Conservation (phyloP, 2,113 vertebrate genomes). For the Eretmodus cyanostictus region DNA sequence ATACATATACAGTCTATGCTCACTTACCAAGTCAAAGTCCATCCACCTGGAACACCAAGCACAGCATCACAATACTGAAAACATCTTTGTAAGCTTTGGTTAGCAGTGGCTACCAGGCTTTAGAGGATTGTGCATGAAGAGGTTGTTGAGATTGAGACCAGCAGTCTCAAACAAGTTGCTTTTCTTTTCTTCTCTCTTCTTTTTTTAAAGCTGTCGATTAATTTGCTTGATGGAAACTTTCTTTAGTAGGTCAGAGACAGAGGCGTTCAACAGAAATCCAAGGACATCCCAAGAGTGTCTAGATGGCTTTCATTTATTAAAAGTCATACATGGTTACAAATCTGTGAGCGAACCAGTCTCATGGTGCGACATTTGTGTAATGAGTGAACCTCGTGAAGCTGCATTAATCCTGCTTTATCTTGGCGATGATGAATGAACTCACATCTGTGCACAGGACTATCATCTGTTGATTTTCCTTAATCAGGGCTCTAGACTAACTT, state of each 20-base stretch:
- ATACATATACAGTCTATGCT: neutral
- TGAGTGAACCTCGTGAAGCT: neutral
- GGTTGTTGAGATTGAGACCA: neutral
- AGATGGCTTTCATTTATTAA: neutral
- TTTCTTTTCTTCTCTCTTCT: neutral
- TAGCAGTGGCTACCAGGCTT: neutral
- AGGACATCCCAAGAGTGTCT: neutral
- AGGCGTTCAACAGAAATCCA: neutral
- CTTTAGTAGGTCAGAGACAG: neutral
- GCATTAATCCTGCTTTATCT: neutral
- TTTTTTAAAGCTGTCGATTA: neutral
- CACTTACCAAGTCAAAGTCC: neutral
- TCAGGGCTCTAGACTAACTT: neutral
- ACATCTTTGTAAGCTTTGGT: neutral
- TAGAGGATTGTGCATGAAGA: neutral
- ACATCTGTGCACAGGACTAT: neutral
- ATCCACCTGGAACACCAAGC: neutral
- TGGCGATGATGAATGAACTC: neutral
- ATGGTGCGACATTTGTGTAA: neutral
- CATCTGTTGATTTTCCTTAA: neutral
- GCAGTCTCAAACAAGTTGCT: neutral
- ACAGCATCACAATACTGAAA: neutral
- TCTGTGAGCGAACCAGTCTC: neutral
- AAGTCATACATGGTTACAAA: neutral
- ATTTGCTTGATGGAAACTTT: neutral